Percentiles rank a stretch among this genome's conserved stretches.
These are phyloP conservation scores for Conomelus anceps DNA, from an alignment of 2,888 invertebrate species.

Conservation along the genomic window DNA sequence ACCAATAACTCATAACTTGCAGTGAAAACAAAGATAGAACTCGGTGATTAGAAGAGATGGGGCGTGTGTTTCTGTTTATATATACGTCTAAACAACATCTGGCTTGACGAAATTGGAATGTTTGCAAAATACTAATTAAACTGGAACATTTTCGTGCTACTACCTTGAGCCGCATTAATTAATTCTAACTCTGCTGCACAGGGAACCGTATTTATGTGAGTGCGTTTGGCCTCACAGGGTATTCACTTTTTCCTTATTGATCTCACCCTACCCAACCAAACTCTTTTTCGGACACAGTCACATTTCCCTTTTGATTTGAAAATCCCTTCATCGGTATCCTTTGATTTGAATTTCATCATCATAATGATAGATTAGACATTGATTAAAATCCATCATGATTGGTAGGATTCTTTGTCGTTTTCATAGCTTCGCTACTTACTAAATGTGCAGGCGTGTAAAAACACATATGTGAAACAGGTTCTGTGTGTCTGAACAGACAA, in stretches of 20 bases:
- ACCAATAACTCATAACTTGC: neutral
- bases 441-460: too few relatives aligned
- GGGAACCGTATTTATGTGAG: neutral
- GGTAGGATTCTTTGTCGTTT: too few relatives aligned
- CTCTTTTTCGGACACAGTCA: neutral
- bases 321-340: neutral
- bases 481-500: too few relatives aligned
- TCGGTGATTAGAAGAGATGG: neutral
- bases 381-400: too few relatives aligned
- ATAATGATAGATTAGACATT: too few relatives aligned
- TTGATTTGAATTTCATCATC: too few relatives aligned
- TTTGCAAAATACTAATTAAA: neutral
- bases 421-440: too few relatives aligned
- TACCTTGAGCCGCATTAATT: neutral
- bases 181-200: neutral
- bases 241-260: neutral
- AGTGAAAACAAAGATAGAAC: neutral
- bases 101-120: neutral
- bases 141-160: neutral
- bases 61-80: neutral
- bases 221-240: neutral
- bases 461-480: too few relatives aligned
- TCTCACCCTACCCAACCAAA: neutral
- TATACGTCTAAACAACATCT: neutral
- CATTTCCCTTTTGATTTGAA: neutral